Base-by-base conservation (phyloP, 2,888 invertebrate genomes). In the Clivina fossor region DNA sequence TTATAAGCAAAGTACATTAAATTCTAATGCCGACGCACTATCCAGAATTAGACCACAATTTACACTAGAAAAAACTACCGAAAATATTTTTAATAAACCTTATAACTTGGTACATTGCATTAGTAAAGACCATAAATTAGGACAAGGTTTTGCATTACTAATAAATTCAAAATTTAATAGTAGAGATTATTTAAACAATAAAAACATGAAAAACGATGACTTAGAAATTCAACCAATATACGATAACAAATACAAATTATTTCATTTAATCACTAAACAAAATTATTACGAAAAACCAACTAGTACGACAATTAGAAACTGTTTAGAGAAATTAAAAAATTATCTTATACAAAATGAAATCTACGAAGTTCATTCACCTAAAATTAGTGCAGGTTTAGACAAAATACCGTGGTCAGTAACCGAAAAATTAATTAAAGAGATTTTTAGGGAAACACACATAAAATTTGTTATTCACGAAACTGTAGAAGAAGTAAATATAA, bases 361-460 rank as follows among this genome's bases (percentile, higher is more conserved):
- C 5, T 43, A 9, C 13, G 43, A 43, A 43, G 13, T 43, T 43
- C 43, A 43, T 24, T 5, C 24, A 9, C 43, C 43, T 5, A 43
- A 43, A 43, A 43, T 43, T 24, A 24, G 43, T 43, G 4, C 24
- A 4, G 43, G 43, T 7, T 13, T 22, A 18, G 22, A 43, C 13
- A 43, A 24, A 24, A 22, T 43, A 4, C 43, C 20, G 7, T 43
- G 20, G 3, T 24, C 5, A 9, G 24, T 9, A 26, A 38, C 24
- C 4, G 49, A 46, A 38, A 49, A 47, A 15, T 30, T 47, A 19
- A 8, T 47, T 18, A 47, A 47, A 1, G 18, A 47, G 4, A 32
- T 33, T 13, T 49, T 49, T 49, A 38, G 38, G 18, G 49, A 49
- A 38, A 49, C 49, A 3, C 37, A 37, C 24, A 38, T 49, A n/a